Conservation (phyloP, 2,888 invertebrate species). For the Apodemia zela region DNA sequence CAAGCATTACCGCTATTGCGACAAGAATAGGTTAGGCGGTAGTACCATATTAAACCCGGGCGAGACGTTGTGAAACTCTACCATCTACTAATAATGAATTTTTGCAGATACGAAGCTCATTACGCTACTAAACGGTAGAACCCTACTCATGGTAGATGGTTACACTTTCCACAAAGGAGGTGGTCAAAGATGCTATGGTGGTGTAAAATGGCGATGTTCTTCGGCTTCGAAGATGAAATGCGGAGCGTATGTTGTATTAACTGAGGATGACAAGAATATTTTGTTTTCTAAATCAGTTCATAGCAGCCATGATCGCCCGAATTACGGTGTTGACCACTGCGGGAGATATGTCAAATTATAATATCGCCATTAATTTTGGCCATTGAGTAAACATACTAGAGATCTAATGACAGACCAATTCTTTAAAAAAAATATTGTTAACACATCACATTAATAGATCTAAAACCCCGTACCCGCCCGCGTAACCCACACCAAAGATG, state of each 20-base stretch:
- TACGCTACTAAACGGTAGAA: constrained; percentile 27
- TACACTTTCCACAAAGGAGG: constrained; percentile 34
- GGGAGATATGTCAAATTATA: background rate
- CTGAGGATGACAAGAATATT: background rate
- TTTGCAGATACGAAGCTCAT: constrained; percentile 32
- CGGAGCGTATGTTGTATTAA: constrained; percentile 28
- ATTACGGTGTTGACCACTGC: background rate
- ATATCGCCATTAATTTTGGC: too few relatives aligned
- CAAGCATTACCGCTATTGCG: too few relatives aligned
- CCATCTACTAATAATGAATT: too few relatives aligned
- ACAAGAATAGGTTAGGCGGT: too few relatives aligned
- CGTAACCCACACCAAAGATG: too few relatives aligned
- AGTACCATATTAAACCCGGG: too few relatives aligned
- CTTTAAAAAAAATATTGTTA: too few relatives aligned
- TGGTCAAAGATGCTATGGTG: constrained; percentile 27
- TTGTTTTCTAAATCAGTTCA: background rate
- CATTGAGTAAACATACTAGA: too few relatives aligned
- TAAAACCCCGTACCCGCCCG: too few relatives aligned
- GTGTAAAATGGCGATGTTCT: constrained; percentile 31
- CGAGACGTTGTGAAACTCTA: too few relatives aligned
- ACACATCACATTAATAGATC: too few relatives aligned
- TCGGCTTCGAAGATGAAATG: constrained; percentile 34
- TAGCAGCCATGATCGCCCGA: background rate
- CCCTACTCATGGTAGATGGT: constrained; percentile 32
- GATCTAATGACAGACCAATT: too few relatives aligned